Percentiles rank a stretch among this genome's conserved stretches.
Conservation (phyloP, 2,888 invertebrate species). For the Pycnomerus fuliginosus region DNA sequence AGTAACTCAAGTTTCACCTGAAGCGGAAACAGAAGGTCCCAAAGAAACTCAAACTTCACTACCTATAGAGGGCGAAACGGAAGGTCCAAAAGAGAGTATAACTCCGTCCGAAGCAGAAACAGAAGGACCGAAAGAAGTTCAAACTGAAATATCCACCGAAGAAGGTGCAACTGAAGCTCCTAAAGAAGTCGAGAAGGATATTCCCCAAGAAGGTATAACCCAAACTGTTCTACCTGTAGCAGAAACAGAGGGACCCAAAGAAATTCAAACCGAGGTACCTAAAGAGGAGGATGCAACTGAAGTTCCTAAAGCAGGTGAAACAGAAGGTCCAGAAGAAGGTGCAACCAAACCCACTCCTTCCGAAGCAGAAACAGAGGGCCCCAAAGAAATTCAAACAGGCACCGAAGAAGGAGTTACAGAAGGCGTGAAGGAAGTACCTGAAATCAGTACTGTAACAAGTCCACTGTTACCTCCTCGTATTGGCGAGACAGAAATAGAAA, state of each 20-base stretch:
- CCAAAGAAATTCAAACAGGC: neutral
- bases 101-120: slow-evolving; percentile 1
- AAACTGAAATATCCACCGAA: slow-evolving; percentile 17
- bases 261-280: too few species aligned
- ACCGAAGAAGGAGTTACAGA: neutral
- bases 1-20: too few species aligned
- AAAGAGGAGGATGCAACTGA: slow-evolving; percentile 5
- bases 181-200: slow-evolving; percentile 2
- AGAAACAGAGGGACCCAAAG: slow-evolving; percentile 24
- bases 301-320: slow-evolving; percentile 20
- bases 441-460: slow-evolving; percentile 1
- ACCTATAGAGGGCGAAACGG: slow-evolving; percentile 6
- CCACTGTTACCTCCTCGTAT: too few species aligned
- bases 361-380: slow-evolving; percentile 4
- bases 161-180: slow-evolving; percentile 12
- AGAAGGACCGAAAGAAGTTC: slow-evolving; percentile 22
- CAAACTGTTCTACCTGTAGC: slow-evolving; percentile 14
- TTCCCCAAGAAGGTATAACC: slow-evolving; percentile 7
- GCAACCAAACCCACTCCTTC: neutral
- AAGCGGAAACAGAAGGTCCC: too few species aligned
- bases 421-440: neutral
- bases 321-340: slow-evolving; percentile 5
- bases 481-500: too few species aligned
- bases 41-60: slow-evolving; percentile 7
- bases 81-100: neutral